Base-by-base conservation (phyloP, 2,113 vertebrate species). In the Propithecus coquereli region DNA sequence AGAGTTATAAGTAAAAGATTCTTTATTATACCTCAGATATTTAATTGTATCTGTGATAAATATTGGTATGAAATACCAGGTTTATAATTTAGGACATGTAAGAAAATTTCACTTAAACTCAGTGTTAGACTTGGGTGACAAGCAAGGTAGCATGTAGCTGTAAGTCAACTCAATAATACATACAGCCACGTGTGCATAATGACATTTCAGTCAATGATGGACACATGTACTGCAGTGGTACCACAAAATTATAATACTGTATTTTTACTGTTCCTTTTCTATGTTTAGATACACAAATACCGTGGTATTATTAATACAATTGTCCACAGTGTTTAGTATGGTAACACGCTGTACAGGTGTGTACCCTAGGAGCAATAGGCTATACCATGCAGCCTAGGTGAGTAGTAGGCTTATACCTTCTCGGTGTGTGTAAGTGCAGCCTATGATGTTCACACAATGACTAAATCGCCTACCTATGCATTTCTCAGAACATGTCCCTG, bases 1-100 rank as follows among this genome's bases (percentile, higher is more conserved):
- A 96, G 97, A 92, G 63, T 87, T 95, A 17, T 66, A 90, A 90
- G 76, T 87, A 66, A 95, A 71, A 84, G 54, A 76, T 79, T 40
- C 50, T 65, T 76, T 93, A 65, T 22, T 57, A 22, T 81, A 76
- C 52, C 27, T 47, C 43, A 85, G 70, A 71, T 90, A 84, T 71
- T 77, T 92, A 85, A 97, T 76, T 95, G 20, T 32, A 22, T 30
- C 32, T 50, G 2, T 76, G 43, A 66, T 85, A 71, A 90, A 91
- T 90, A 45, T 22, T 23, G 7, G 23, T 32, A 45, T 22, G 12
- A 87, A 90, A 71, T 88, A 5, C 6, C 22, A 37, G 18, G 47
- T 94, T 96, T 94, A 25, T 79, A 37, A 73, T 71, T 71, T 82
- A 77, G 43, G 5, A 20, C 71, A 61, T 54, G 45, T 66, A 77